Evolutionary conservation across 2,113 vertebrate genomes (phyloP).

Genomic region (Circaetus cinerascens): DNA sequence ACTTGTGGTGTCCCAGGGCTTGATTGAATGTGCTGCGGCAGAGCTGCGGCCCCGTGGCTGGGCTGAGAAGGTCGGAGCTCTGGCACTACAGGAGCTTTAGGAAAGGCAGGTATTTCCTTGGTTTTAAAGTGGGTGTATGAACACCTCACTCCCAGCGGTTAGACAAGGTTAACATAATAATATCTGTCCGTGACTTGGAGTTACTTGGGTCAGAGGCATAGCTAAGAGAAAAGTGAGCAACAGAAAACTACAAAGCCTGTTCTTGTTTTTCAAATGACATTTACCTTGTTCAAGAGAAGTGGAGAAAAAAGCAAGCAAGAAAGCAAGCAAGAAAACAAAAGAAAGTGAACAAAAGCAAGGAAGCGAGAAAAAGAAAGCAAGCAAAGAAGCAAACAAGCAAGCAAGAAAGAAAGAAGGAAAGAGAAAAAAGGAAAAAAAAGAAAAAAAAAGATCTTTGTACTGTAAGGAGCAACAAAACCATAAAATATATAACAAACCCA

Average conservation of each 20-base stretch:
- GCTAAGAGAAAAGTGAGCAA: neutral
- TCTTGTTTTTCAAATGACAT: neutral
- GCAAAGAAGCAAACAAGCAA: neutral
- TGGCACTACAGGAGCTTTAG: neutral
- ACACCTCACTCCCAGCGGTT: neutral
- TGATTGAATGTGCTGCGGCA: neutral
- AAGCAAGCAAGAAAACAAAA: rapidly evolving
- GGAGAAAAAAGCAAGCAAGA: neutral
- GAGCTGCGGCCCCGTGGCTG: neutral
- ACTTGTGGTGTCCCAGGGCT: neutral
- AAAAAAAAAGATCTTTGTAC: neutral
- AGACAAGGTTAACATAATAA: neutral
- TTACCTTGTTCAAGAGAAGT: neutral
- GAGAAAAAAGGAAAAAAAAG: neutral
- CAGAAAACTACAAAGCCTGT: neutral
- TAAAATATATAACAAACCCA: conserved; percentile 18
- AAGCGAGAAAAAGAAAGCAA: neutral
- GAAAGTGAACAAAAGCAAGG: neutral
- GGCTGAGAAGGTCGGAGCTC: neutral
- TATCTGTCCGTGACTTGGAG: neutral
- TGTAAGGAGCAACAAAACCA: conserved; percentile 9
- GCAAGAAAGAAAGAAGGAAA: neutral
- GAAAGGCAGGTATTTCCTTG: neutral
- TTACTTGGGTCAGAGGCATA: neutral
- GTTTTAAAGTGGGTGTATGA: neutral